Conservation (phyloP, 1,140 invertebrate species). For the Amphibalanus amphitrite region DNA sequence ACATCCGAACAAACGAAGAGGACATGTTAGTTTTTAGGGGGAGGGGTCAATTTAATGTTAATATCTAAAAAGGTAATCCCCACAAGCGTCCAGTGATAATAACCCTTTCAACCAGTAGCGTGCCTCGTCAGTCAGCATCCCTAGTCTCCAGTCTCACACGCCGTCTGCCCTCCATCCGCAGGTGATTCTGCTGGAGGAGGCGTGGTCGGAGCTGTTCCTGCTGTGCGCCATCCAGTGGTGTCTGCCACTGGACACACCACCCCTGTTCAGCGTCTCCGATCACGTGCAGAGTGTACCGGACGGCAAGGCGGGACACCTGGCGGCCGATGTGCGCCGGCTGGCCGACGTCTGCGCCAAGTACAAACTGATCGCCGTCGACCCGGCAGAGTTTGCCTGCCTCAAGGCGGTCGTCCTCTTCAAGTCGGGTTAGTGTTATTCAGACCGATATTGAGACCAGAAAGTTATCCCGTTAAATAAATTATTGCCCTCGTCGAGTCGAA, state of each 20-base stretch:
- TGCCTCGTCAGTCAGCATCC: no score
- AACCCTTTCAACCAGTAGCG: no score
- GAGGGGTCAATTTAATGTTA: no score
- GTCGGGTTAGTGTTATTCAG: constrained; percentile 62
- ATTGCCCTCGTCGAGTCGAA: no score
- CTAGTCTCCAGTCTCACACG: no score
- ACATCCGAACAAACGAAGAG: no score
- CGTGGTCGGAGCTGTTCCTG: constrained; percentile 90
- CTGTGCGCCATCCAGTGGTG: constrained; percentile 96
- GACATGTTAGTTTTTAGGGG: no score
- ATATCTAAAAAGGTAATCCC: no score
- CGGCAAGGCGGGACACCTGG: constrained; percentile 25
- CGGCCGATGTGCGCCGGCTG: constrained; percentile 22
- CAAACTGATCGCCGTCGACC: constrained; percentile 75
- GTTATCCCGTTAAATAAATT: no score
- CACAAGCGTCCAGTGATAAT: no score
- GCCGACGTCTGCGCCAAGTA: constrained; percentile 36
- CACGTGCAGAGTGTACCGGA: constrained; percentile 30
- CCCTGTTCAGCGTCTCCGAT: constrained; percentile 58
- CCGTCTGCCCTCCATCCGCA: constrained; percentile 23
- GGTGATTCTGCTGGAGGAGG: constrained; percentile 90
- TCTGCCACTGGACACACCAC: constrained; percentile 55
- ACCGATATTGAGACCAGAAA: no score
- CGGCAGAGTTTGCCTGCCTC: constrained; percentile 92
- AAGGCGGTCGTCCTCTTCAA: constrained; percentile 94